These are phyloP conservation scores for Nymphalis polychloros DNA, from an alignment of 2,888 invertebrate genomes.

Conservation along the genomic window DNA sequence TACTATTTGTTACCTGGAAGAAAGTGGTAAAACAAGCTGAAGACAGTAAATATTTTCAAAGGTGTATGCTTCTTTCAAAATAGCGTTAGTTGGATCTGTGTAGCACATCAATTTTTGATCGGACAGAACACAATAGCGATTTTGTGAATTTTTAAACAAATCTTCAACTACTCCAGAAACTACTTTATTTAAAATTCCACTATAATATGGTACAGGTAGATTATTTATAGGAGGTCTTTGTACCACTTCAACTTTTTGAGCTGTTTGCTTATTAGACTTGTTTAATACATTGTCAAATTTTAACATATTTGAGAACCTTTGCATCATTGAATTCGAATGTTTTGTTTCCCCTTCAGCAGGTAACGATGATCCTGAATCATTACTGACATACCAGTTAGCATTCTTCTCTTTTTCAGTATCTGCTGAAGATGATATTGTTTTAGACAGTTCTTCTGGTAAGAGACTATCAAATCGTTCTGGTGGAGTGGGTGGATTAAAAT, in stretches of 20 bases:
- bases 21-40: conserved; percentile 82
- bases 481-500: conserved; percentile 82
- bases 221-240: conserved; percentile 78
- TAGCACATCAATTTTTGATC: conserved; percentile 88
- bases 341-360: conserved; percentile 51
- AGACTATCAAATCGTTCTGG: conserved; percentile 85
- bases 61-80: conserved; percentile 86
- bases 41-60: conserved; percentile 85
- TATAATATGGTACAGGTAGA: conserved; percentile 76
- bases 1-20: conserved; percentile 58
- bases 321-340: conserved; percentile 60
- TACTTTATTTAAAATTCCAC: conserved; percentile 83
- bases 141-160: conserved; percentile 88
- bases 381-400: conserved; percentile 68
- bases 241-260: conserved; percentile 59
- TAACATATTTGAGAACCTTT: conserved; percentile 68
- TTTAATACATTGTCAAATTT: conserved; percentile 77
- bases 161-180: conserved; percentile 85
- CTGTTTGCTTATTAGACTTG: conserved; percentile 51
- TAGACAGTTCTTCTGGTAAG: conserved; percentile 60
- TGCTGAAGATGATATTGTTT: conserved; percentile 40
- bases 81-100: conserved; percentile 85
- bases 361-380: conserved; percentile 45
- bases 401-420: conserved; percentile 60
- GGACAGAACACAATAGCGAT: conserved; percentile 86